Conservation (phyloP, 2,888 invertebrate species). For the Adelognathus sp. region DNA sequence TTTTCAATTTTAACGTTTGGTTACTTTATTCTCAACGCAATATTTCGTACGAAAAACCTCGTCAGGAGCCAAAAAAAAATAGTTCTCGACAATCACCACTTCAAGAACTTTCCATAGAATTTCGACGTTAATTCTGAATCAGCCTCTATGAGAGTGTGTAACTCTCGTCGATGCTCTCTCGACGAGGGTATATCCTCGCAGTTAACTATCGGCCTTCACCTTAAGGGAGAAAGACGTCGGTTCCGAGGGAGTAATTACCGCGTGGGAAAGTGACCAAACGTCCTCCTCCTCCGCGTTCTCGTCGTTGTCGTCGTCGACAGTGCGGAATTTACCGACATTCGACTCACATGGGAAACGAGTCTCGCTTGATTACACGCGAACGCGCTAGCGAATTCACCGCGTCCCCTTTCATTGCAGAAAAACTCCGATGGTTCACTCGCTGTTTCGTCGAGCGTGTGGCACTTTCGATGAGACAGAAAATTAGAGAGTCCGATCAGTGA, state of each 20-base stretch:
- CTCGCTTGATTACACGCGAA: conserved; percentile 9
- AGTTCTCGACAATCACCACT: too few relatives aligned
- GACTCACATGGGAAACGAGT: conserved; percentile 9
- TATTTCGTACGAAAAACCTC: too few relatives aligned
- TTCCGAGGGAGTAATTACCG: conserved; percentile 66
- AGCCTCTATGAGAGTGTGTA: too few relatives aligned
- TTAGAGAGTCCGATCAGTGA: conserved; percentile 6
- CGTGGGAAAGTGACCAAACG: conserved; percentile 70
- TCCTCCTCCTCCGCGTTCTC: conserved; percentile 36
- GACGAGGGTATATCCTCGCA: conserved; percentile 40
- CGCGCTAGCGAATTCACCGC: not conserved
- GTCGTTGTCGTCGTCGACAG: conserved; percentile 23
- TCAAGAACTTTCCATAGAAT: too few relatives aligned
- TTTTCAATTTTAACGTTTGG: too few relatives aligned
- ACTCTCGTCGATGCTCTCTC: conserved; percentile 9
- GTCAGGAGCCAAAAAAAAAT: too few relatives aligned
- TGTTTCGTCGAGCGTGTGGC: not conserved
- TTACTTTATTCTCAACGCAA: too few relatives aligned
- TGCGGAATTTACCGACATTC: not conserved
- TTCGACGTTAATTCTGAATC: too few relatives aligned
- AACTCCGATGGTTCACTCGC: not conserved
- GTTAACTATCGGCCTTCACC: conserved; percentile 58
- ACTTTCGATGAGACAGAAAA: not conserved
- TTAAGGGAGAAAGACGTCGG: conserved; percentile 59
- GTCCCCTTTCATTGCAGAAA: not conserved